Base-by-base conservation (phyloP, 2,113 vertebrate species). In the Ifrita kowaldi region DNA sequence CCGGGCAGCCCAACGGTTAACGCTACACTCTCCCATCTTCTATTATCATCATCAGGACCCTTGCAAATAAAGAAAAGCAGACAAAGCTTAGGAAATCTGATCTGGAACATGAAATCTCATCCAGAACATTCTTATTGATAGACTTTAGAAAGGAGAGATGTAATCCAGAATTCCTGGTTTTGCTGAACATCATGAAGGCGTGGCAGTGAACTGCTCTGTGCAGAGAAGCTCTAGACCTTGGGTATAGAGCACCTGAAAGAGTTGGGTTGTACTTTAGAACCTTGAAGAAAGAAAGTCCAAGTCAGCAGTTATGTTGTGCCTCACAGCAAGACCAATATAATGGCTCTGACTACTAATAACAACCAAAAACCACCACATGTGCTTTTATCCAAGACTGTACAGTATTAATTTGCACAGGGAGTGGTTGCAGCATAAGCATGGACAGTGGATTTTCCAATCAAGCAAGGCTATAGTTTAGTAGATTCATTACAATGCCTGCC, bases 321-420 rank as follows among this genome's bases (percentile, higher is more conserved):
- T 16, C 12, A 11, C 8, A 47, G 47, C 17, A 28, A 44, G 35
- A 39, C 11, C 65, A 68, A 6, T 9, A 4, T 1, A 35, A 64
- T 0, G 6, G 7, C 5, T 37, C 0, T 50, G 42, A 13, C 17
- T 74, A 0, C 26, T 16, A 10, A 5, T 23, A 75, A 7, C 24
- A 44, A 7, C 21, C 46, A 22, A 22, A 32, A 16, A 1, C 1
- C 8, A 7, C 7, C 17, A 8, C 3, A 1, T 2, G 22, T 19
- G 49, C 41, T 78, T 67, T 49, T 47, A 37, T 41, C 60, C 42
- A 20, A 28, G n/a, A 9, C 37, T 77, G 30, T 4, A 11, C 16
- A 7, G 18, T 12, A 3, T 50, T 44, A 1, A 15, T 23, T 60
- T 59, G 22, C n/a, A 18, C 7, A 17, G 37, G 20, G 10, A 62